Percentiles rank a stretch among this genome's conserved stretches.
Evolutionary conservation across 30 jellyfish, hydroid and myxozoan species (phyloP).

Genomic region (Morbakka virulenta): DNA sequence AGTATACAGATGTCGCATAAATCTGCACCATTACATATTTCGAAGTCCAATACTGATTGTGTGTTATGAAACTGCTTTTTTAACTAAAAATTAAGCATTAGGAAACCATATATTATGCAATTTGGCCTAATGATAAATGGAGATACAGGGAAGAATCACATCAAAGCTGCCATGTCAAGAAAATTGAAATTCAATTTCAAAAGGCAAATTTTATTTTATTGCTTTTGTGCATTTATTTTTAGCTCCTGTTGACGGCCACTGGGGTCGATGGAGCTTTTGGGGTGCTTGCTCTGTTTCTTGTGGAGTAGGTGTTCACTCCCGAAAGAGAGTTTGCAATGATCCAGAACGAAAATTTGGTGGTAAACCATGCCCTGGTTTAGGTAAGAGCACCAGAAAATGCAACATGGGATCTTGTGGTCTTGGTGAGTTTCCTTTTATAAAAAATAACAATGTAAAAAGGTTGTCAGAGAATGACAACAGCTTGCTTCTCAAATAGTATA

Average conservation of each 20-base stretch:
- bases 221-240: not conserved
- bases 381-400: slow-evolving; percentile 15
- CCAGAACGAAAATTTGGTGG: slow-evolving; percentile 78
- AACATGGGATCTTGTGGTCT: slow-evolving; percentile 40
- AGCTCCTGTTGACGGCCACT: slow-evolving; percentile 81
- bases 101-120: too few relatives aligned
- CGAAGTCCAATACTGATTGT: too few relatives aligned
- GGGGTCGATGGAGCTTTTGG: slow-evolving; percentile 85
- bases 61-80: too few relatives aligned
- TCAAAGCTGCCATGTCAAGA: not conserved
- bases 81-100: too few relatives aligned
- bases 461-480: not conserved
- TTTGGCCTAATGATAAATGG: too few relatives aligned
- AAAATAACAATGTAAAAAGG: too few relatives aligned
- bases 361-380: slow-evolving; percentile 36
- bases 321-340: slow-evolving; percentile 57
- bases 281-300: slow-evolving; percentile 56
- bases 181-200: not conserved
- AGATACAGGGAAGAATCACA: too few relatives aligned
- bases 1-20: too few relatives aligned
- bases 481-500: not conserved
- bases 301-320: slow-evolving; percentile 24
- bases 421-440: slow-evolving; percentile 32
- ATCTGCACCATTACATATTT: too few relatives aligned
- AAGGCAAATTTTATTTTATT: not conserved